Percentiles rank a stretch among this genome's conserved stretches.
Conservation (phyloP, 23 tunicate genomes). For the Ciona savignyi region DNA sequence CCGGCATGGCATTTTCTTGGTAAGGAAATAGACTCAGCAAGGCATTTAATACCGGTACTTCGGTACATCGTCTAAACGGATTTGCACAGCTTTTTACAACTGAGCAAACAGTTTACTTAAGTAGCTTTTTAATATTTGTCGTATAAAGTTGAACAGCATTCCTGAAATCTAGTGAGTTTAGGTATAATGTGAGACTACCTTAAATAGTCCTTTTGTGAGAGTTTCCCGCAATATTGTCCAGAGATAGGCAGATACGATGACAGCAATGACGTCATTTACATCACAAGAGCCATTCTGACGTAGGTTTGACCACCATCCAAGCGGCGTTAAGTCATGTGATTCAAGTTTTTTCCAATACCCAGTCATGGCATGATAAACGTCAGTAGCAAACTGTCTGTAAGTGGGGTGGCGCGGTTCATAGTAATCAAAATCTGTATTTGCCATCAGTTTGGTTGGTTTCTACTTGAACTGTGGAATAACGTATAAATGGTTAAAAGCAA, state of each 20-base stretch:
- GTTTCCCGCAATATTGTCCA: slow-evolving; percentile 10
- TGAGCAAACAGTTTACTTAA: too few species aligned
- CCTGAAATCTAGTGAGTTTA: too few species aligned
- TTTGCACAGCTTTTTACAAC: too few species aligned
- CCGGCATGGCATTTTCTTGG: too few species aligned
- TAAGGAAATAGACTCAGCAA: too few species aligned
- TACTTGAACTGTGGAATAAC: background rate
- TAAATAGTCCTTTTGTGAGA: background rate
- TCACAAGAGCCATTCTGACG: background rate
- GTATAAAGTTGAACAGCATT: too few species aligned
- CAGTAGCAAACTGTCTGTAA: slow-evolving; percentile 9
- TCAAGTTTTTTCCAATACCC: slow-evolving; percentile 3
- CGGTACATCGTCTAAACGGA: too few species aligned
- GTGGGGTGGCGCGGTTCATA: background rate
- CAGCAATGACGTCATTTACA: background rate
- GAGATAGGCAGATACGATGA: slow-evolving; percentile 1
- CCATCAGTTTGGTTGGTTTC: background rate
- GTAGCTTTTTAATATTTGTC: too few species aligned
- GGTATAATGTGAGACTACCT: slow-evolving; percentile 6
- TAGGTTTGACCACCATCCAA: background rate
- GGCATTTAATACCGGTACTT: too few species aligned
- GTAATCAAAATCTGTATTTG: background rate
- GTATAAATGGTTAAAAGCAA: too few species aligned
- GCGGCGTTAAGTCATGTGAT: slow-evolving; percentile 10
- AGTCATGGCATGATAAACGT: background rate